Evolutionary conservation across 2,888 invertebrate genomes (phyloP).

Genomic region (Timandra comae): DNA sequence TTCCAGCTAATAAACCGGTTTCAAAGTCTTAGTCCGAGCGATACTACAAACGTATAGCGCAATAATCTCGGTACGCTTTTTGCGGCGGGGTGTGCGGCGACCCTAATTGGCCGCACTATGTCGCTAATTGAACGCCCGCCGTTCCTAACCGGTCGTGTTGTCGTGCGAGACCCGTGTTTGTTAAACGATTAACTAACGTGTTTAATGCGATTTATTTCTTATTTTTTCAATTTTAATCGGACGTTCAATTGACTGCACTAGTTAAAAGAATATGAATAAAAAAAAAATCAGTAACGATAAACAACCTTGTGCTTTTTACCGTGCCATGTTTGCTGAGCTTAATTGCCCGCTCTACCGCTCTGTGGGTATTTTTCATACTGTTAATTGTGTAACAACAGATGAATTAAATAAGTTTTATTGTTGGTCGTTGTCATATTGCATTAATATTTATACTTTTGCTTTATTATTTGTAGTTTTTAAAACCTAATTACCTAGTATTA

Average conservation of each 20-base stretch:
- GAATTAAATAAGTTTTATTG: not conserved
- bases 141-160: constrained; percentile 33
- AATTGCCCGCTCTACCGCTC: not conserved
- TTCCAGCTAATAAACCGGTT: too few species aligned
- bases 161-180: constrained; percentile 38
- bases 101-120: constrained; percentile 52
- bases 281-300: too few species aligned
- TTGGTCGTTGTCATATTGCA: too few species aligned
- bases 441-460: too few species aligned
- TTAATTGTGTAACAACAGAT: not conserved
- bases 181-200: constrained; percentile 49
- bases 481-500: too few species aligned
- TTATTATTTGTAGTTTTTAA: too few species aligned
- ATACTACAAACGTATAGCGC: not conserved
- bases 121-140: constrained; percentile 63
- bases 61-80: constrained; percentile 29
- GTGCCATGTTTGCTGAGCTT: too few species aligned
- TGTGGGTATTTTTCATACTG: too few species aligned
- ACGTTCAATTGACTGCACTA: too few species aligned
- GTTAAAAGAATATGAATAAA: too few species aligned
- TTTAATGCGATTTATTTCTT: constrained; percentile 34
- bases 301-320: too few species aligned
- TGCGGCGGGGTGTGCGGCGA: constrained; percentile 44
- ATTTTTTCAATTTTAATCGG: not conserved
- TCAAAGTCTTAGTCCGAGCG: too few species aligned